Conservation (phyloP, 2,888 invertebrate species). For the Argyresthia goedartella region DNA sequence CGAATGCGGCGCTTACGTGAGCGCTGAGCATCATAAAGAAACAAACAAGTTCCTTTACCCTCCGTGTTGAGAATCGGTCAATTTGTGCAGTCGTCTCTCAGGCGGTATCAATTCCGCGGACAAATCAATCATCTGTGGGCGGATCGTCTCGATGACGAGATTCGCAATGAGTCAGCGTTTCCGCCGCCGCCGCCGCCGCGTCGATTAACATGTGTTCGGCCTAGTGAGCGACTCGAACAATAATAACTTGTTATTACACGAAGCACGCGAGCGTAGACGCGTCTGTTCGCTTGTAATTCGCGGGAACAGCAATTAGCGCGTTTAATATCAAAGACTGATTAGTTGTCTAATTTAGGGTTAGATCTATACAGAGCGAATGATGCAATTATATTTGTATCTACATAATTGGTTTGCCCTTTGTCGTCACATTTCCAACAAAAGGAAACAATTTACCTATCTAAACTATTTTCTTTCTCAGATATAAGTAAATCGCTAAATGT, state of each 20-base stretch:
- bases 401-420: too few species aligned
- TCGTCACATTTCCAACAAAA: too few species aligned
- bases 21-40: slow-evolving; percentile 32
- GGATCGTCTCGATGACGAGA: neutral
- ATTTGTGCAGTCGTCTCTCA: slow-evolving; percentile 48
- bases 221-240: slow-evolving; percentile 28
- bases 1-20: slow-evolving; percentile 25
- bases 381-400: too few species aligned
- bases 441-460: too few species aligned
- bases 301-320: slow-evolving; percentile 40
- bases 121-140: slow-evolving; percentile 47
- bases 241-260: slow-evolving; percentile 10
- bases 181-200: slow-evolving; percentile 22
- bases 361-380: too few species aligned
- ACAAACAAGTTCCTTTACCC: slow-evolving; percentile 40
- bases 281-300: slow-evolving; percentile 26
- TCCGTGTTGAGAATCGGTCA: slow-evolving; percentile 37
- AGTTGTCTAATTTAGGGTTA: slow-evolving; percentile 23
- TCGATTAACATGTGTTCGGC: slow-evolving; percentile 14
- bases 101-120: slow-evolving; percentile 34
- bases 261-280: slow-evolving; percentile 28
- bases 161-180: neutral
- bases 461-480: too few species aligned
- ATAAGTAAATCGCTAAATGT: too few species aligned
- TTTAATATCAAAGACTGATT: slow-evolving; percentile 23